A percentile compares a stretch with the other conserved stretches of the same genome.
Conservation (phyloP, 2,113 vertebrate species). For the Uria aalge region DNA sequence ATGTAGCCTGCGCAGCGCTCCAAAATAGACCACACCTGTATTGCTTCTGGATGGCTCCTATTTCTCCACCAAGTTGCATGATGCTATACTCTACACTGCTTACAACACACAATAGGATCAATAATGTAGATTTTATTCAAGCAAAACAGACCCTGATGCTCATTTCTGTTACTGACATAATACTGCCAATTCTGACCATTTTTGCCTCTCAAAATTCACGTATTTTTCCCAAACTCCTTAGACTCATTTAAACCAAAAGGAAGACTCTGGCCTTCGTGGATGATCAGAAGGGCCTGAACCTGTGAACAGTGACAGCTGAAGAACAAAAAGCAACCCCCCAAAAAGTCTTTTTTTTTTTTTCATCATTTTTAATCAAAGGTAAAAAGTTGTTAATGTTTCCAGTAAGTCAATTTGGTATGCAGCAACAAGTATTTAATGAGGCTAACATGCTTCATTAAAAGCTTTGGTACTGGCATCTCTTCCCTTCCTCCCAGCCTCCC, state of each 20-base stretch:
- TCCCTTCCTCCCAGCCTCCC: background rate
- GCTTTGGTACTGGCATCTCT: background rate
- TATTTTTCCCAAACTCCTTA: background rate
- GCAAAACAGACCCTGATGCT: background rate
- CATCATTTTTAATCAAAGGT: background rate
- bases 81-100: background rate
- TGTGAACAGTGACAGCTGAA: background rate
- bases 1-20: background rate
- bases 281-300: background rate
- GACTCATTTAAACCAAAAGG: background rate
- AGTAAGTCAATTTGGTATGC: background rate
- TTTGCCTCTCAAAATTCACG: background rate
- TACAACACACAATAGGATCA: background rate
- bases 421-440: background rate
- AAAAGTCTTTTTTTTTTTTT: background rate
- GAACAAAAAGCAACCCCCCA: background rate
- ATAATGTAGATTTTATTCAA: background rate
- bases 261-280: background rate
- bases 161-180: background rate
- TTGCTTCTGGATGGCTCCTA: background rate
- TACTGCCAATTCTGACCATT: background rate
- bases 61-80: background rate
- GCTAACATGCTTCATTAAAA: background rate
- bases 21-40: background rate
- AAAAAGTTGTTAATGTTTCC: background rate